Base-by-base conservation (phyloP, 2,113 vertebrate species). In the Grallaria varia region DNA sequence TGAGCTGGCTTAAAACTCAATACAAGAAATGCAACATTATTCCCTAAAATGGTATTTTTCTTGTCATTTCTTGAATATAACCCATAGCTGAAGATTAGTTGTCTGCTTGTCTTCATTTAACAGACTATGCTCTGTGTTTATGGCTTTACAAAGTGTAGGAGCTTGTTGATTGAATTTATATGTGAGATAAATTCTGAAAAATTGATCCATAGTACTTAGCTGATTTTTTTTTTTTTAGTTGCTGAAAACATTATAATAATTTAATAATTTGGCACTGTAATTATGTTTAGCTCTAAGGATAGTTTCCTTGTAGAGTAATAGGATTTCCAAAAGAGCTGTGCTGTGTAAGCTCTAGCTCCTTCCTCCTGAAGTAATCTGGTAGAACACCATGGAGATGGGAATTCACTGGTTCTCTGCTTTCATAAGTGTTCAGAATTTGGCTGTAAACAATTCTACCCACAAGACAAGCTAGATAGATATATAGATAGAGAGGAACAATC, bases 51-150 rank as follows among this genome's bases (percentile, higher is more conserved):
- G 37, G 8, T 85, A 31, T 55, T 94, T 96, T 71, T 47, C 47
- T 93, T 79, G 60, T 91, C 47, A 75, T 83, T 24, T 93, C 64
- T 87, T 82, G 74, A 87, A 63, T 68, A 58, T 76, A 83, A 92
- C 69, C 68, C 83, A 66, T 53, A 77, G 31, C 59, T 84, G 91
- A 83, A 90, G 24, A 88, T 91, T 83, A 87, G 20, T 89, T 80
- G 22, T 47, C 47, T 91, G 66, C 49, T 30, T 91, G 60, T 76
- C 71, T 85, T 78, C n/a, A 44, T 93, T 90, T 88, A 83, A 72
- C 45, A 93, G 40, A 66, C 30, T 50, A 12, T 12, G 4, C 3
- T 9, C 25, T 82, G 30, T 90, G 12, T 12, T 89, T 77, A 56
- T 33, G 28, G 40, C 45, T 93, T 91, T 83, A 62, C 15, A 60